These are phyloP conservation scores for Malachius bipustulatus DNA, from an alignment of 2,888 invertebrate species.

Conservation along the genomic window DNA sequence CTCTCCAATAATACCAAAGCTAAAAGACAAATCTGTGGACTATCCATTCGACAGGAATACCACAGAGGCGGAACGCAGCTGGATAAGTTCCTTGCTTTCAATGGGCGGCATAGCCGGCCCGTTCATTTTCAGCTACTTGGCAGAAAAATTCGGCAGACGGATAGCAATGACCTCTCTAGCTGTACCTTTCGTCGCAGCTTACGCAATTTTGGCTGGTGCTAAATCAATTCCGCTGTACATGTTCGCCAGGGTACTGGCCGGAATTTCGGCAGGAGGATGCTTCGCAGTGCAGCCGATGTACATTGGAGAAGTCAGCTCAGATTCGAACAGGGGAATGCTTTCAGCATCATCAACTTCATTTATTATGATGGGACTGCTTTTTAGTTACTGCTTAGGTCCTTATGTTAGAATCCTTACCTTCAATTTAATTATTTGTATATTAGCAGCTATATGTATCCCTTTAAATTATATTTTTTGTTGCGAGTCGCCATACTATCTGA, in stretches of 20 bases:
- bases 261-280: constrained; percentile 55
- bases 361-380: constrained; percentile 54
- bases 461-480: constrained; percentile 47
- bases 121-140: constrained; percentile 52
- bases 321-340: constrained; percentile 64
- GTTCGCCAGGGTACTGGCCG: constrained; percentile 47
- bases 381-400: constrained; percentile 60
- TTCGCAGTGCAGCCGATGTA: constrained; percentile 74
- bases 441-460: constrained; percentile 35
- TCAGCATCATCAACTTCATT: constrained; percentile 71
- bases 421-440: constrained; percentile 44
- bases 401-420: constrained; percentile 52
- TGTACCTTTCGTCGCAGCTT: constrained; percentile 55
- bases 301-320: constrained; percentile 74
- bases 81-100: constrained; percentile 41
- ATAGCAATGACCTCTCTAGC: constrained; percentile 50
- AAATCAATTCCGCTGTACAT: constrained; percentile 40
- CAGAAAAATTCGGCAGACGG: constrained; percentile 56
- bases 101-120: constrained; percentile 48
- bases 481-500: constrained; percentile 60
- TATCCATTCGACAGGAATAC: constrained; percentile 29
- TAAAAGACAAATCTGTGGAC: constrained; percentile 18
- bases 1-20: constrained; percentile 15
- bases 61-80: constrained; percentile 35
- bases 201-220: constrained; percentile 51